Conservation (phyloP, 2,888 invertebrate genomes). For the Lathronympha strigana region DNA sequence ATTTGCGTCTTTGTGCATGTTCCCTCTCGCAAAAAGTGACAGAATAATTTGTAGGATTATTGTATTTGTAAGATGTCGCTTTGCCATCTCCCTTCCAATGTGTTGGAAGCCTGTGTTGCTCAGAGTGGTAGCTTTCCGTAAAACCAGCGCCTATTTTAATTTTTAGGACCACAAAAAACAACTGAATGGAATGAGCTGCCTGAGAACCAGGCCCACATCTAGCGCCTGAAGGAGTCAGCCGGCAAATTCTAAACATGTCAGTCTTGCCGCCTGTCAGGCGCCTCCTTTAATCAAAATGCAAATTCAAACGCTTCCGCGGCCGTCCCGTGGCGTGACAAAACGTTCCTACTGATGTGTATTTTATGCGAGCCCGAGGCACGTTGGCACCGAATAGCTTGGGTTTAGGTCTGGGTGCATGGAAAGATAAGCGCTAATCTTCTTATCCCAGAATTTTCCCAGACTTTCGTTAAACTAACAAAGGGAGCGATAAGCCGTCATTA, state of each 20-base stretch:
- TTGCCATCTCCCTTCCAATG: no score
- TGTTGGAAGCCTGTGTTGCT: no score
- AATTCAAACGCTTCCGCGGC: constrained; percentile 62
- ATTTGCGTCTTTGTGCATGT: no score
- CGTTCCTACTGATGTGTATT: constrained; percentile 55
- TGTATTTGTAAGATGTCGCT: no score
- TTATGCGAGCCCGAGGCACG: constrained; percentile 49
- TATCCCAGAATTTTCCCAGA: not conserved
- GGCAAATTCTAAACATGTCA: constrained; percentile 31
- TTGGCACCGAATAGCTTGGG: constrained; percentile 47
- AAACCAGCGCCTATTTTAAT: no score
- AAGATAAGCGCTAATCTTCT: constrained; percentile 14
- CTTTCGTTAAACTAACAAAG: not conserved
- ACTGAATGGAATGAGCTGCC: not conserved
- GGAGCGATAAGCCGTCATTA: not conserved
- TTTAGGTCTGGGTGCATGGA: constrained; percentile 42
- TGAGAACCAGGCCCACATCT: not conserved
- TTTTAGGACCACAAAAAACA: not conserved
- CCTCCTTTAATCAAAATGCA: constrained; percentile 69
- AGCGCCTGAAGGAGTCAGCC: constrained; percentile 33
- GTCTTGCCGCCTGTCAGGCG: constrained; percentile 51
- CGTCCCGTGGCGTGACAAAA: constrained; percentile 59
- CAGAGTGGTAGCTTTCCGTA: no score
- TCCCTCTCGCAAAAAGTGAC: no score
- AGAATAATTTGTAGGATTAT: no score